phyloP scores from a whole-genome alignment of 2,113 vertebrate genomes.

The Kryptolebias marmoratus region DNA sequence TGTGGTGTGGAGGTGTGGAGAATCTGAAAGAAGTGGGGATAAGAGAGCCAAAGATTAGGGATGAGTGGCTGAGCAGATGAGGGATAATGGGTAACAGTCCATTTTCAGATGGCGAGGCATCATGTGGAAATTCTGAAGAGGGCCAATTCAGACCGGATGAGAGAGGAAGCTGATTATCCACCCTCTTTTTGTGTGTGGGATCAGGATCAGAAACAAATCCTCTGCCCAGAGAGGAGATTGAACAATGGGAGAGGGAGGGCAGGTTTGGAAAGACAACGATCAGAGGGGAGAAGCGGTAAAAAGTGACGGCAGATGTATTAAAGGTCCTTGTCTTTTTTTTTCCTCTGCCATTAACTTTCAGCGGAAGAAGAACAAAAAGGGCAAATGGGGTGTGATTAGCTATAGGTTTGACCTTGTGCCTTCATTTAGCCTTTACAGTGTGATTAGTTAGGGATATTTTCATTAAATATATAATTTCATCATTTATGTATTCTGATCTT shows the following conservation, averaged over 20 bases:
- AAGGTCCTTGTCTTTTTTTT: not conserved
- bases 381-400: not conserved
- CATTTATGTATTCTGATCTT: conserved; percentile 30
- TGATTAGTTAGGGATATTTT: conserved; percentile 35
- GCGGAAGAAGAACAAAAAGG: not conserved
- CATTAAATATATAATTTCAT: not conserved
- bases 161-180: conserved; percentile 72
- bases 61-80: conserved; percentile 63
- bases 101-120: conserved; percentile 49
- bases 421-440: conserved; percentile 44
- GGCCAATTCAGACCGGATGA: conserved; percentile 59
- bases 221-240: conserved; percentile 32
- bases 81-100: conserved; percentile 65
- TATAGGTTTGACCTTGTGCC: conserved; percentile 30
- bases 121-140: conserved; percentile 57
- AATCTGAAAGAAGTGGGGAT: conserved; percentile 27
- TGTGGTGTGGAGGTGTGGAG: not conserved
- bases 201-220: conserved; percentile 69
- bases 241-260: conserved; percentile 28
- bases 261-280: conserved; percentile 44
- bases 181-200: conserved; percentile 60
- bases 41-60: conserved; percentile 62
- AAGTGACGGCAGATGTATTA: conserved; percentile 2
- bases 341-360: not conserved
- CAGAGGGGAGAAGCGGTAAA: conserved; percentile 1